These are phyloP conservation scores for Tiphia femorata DNA, from an alignment of 2,888 invertebrate species.

Conservation along the genomic window DNA sequence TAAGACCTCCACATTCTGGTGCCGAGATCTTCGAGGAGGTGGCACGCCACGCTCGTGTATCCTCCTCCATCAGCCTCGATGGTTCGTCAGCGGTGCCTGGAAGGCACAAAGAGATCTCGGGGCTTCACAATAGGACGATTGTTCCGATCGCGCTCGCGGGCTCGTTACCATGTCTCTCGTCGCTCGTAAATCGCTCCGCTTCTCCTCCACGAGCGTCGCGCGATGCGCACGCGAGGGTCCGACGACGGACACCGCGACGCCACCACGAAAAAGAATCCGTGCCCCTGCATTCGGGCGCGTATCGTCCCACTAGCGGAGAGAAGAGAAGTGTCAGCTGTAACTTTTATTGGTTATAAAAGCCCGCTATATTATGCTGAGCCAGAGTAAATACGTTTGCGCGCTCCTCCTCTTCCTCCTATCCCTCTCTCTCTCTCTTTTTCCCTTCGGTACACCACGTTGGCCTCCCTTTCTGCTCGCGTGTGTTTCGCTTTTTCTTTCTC, in stretches of 20 bases:
- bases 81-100: slow-evolving; percentile 11
- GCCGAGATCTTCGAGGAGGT: slow-evolving; percentile 20
- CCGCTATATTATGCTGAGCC: slow-evolving; percentile 59
- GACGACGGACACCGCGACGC: slow-evolving; percentile 1
- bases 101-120: slow-evolving; percentile 30
- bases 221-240: slow-evolving; percentile 5
- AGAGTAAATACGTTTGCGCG: slow-evolving; percentile 62
- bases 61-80: no score
- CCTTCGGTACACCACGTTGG: slow-evolving; percentile 9
- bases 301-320: slow-evolving; percentile 40
- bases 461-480: slow-evolving; percentile 12
- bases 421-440: slow-evolving; percentile 9
- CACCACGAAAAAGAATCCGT: slow-evolving; percentile 27
- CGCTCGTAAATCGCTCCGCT: slow-evolving; percentile 46
- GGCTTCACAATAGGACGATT: slow-evolving; percentile 37
- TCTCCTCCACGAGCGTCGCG: slow-evolving; percentile 4
- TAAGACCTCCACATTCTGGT: no score
- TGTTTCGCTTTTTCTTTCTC: no score
- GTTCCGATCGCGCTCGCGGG: slow-evolving; percentile 29
- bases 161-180: slow-evolving; percentile 45
- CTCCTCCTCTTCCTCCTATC: slow-evolving; percentile 14
- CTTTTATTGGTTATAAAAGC: slow-evolving; percentile 66
- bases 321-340: slow-evolving; percentile 62
- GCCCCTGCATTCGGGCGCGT: slow-evolving; percentile 38
- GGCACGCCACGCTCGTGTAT: no score